phyloP scores from a whole-genome alignment of 2,797 vertebrate species.

The Brotula barbata region DNA sequence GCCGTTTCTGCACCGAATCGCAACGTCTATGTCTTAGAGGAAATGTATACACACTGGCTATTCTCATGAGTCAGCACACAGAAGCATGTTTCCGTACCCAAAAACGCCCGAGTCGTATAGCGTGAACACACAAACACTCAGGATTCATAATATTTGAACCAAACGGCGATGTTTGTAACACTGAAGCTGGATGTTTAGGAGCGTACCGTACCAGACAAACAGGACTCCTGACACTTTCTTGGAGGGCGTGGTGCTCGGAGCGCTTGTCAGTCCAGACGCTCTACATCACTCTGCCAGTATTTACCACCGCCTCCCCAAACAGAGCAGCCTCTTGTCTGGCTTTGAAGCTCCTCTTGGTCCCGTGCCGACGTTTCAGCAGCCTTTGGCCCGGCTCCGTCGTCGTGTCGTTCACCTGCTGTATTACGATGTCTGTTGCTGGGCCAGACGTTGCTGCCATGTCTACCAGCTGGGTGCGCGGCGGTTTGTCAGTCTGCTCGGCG shows the following conservation, averaged over 20 bases:
- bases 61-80: slow-evolving; percentile 53
- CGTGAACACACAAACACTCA: not conserved
- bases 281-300: slow-evolving; percentile 48
- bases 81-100: slow-evolving; percentile 12
- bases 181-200: slow-evolving; percentile 24
- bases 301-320: slow-evolving; percentile 60
- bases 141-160: slow-evolving; percentile 21
- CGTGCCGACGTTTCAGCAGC: slow-evolving; percentile 42
- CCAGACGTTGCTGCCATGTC: slow-evolving; percentile 49
- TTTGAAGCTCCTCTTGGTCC: slow-evolving; percentile 59
- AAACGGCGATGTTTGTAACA: slow-evolving; percentile 24
- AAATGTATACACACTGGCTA: slow-evolving; percentile 63
- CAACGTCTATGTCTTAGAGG: slow-evolving; percentile 65
- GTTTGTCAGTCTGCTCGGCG: slow-evolving; percentile 39
- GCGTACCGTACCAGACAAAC: slow-evolving; percentile 4
- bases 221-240: slow-evolving; percentile 43
- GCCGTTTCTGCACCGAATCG: slow-evolving; percentile 54
- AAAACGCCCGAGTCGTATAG: slow-evolving; percentile 1
- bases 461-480: slow-evolving; percentile 46
- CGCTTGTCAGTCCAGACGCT: slow-evolving; percentile 35
- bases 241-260: slow-evolving; percentile 36
- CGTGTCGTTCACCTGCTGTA: slow-evolving; percentile 53
- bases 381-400: slow-evolving; percentile 36
- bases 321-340: slow-evolving; percentile 69
- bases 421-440: slow-evolving; percentile 65